Evolutionary conservation across 2,888 invertebrate genomes (phyloP).

Genomic region (Caenorhabditis japonica): DNA sequence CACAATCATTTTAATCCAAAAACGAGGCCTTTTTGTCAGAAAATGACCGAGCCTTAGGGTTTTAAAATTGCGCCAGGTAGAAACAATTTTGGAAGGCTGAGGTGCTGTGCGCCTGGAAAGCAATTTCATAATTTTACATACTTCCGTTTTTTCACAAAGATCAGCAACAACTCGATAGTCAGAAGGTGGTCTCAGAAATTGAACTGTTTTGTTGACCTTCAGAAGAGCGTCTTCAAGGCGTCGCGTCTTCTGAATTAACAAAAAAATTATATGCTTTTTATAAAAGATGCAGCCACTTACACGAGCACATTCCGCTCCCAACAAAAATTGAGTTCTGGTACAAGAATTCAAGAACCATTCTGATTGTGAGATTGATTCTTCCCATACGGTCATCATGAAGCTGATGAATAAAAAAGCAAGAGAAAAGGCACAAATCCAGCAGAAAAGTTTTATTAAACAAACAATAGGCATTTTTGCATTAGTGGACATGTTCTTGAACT

Average conservation of each 20-base stretch:
- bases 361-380: constrained; percentile 2
- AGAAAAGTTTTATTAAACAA: constrained; percentile 29
- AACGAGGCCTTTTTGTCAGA: no score
- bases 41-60: no score
- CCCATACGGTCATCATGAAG: constrained; percentile 13
- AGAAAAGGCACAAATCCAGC: constrained; percentile 35
- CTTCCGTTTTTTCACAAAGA: constrained; percentile 33
- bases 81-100: no score
- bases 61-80: no score
- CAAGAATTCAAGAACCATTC: no score
- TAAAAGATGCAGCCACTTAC: constrained; percentile 5
- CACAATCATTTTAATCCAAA: no score
- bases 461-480: constrained; percentile 7
- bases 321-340: constrained; percentile 28
- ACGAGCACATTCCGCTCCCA: constrained; percentile 36
- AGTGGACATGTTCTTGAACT: no score
- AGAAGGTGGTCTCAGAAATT: constrained; percentile 29
- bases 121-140: no score
- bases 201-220: constrained; percentile 34
- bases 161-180: constrained; percentile 24
- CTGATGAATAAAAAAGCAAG: constrained; percentile 17
- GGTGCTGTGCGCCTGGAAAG: no score
- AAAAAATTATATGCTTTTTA: neutral
- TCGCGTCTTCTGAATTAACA: constrained; percentile 23
- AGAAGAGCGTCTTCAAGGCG: constrained; percentile 17